Percentiles rank a stretch among this genome's conserved stretches.
Evolutionary conservation across 1,140 invertebrate genomes (phyloP).

Genomic region (Drosophila kanapiae): DNA sequence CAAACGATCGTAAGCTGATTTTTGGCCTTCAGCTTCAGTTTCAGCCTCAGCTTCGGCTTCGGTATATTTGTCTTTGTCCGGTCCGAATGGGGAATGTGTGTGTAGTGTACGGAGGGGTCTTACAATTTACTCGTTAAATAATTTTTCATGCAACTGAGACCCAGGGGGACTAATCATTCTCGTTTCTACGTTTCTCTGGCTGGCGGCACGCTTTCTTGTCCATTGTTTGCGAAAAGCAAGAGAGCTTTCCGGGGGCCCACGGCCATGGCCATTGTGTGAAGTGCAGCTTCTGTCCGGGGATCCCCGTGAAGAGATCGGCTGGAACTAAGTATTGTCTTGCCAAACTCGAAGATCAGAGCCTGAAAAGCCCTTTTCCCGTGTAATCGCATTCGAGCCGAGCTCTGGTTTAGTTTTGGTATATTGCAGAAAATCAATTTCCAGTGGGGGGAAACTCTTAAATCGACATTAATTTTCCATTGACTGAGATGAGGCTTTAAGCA

Average conservation of each 20-base stretch:
- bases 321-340: slow-evolving; percentile 42
- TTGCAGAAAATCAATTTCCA: slow-evolving; percentile 54
- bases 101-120: slow-evolving; percentile 19
- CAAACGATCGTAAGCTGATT: slow-evolving; percentile 77
- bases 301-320: slow-evolving; percentile 18
- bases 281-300: slow-evolving; percentile 40
- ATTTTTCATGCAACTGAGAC: slow-evolving; percentile 70
- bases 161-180: slow-evolving; percentile 53
- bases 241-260: slow-evolving; percentile 35
- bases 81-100: slow-evolving; percentile 3
- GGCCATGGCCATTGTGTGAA: slow-evolving; percentile 27
- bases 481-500: slow-evolving; percentile 56
- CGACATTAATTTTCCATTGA: slow-evolving; percentile 63
- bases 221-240: slow-evolving; percentile 49
- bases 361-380: slow-evolving; percentile 13
- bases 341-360: slow-evolving; percentile 9
- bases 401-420: slow-evolving; percentile 43
- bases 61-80: slow-evolving; percentile 61
- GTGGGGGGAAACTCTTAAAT: slow-evolving; percentile 59
- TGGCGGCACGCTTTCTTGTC: slow-evolving; percentile 57
- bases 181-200: slow-evolving; percentile 33
- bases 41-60: slow-evolving; percentile 33
- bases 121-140: slow-evolving; percentile 62
- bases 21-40: slow-evolving; percentile 66
- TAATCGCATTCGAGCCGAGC: slow-evolving; percentile 51